These are phyloP conservation scores for Rotaria magnacalcarata DNA, from an alignment of 2,888 invertebrate species.

Conservation along the genomic window DNA sequence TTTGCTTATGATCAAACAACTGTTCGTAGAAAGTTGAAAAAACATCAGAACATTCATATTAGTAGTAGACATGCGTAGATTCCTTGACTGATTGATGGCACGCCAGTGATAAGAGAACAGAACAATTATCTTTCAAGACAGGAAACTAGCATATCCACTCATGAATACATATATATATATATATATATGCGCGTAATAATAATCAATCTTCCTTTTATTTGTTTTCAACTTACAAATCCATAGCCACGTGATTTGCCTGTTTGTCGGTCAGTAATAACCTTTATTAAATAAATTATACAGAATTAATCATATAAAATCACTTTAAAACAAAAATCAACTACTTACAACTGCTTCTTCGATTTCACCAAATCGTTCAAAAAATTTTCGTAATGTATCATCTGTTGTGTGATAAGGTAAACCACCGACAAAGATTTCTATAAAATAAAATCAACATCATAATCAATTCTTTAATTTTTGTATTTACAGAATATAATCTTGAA, in stretches of 20 bases:
- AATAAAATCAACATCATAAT: background rate
- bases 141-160: background rate
- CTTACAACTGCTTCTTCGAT: conserved; percentile 97
- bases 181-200: background rate
- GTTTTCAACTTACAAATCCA: conserved; percentile 79
- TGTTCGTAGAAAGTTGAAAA: conserved; percentile 15
- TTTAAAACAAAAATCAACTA: conserved; percentile 46
- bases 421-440: conserved; percentile 94
- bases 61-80: background rate
- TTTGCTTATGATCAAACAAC: background rate
- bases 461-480: too few relatives aligned
- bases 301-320: background rate
- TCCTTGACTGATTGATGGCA: background rate
- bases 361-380: conserved; percentile 91
- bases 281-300: background rate
- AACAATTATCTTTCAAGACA: conserved; percentile 8
- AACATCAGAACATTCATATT: background rate
- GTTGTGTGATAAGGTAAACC: conserved; percentile 88
- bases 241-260: conserved; percentile 95
- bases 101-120: background rate
- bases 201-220: conserved; percentile 39
- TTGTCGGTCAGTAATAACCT: conserved; percentile 88
- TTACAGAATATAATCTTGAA: background rate
- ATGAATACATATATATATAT: background rate
- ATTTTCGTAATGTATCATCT: conserved; percentile 86